Percentiles rank a stretch among this genome's conserved stretches.
Evolutionary conservation across 53 echinoderm and acorn worm species (phyloP).

Genomic region (Zoroaster sp.): DNA sequence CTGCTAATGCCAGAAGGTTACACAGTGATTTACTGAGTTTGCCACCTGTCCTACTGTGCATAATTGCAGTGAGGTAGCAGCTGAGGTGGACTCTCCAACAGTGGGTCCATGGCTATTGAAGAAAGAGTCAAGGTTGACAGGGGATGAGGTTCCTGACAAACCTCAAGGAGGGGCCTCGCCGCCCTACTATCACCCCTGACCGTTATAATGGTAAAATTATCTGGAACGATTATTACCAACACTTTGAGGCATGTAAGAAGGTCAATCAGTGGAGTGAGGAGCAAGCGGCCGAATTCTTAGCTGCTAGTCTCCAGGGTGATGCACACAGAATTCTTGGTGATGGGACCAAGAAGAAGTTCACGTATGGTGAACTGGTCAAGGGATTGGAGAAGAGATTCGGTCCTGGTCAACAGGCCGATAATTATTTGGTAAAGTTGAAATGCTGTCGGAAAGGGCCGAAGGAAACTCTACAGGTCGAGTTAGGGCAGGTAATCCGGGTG

Average conservation of each 20-base stretch:
- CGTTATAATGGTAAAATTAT: slow-evolving; percentile 17
- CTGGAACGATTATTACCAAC: not conserved
- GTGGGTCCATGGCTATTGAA: not conserved
- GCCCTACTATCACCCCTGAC: slow-evolving; percentile 4
- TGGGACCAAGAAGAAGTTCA: not conserved
- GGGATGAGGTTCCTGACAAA: not conserved
- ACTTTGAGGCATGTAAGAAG: not conserved
- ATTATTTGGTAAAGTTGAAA: not conserved
- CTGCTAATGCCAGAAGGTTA: too few species aligned
- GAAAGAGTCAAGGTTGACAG: not conserved
- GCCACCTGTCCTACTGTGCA: not conserved
- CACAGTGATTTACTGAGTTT: too few species aligned
- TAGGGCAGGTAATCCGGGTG: not conserved
- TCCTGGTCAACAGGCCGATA: not conserved
- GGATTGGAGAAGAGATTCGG: not conserved
- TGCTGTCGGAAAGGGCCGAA: not conserved
- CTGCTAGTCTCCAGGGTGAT: slow-evolving; percentile 19
- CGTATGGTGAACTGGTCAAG: not conserved
- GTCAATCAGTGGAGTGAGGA: slow-evolving; percentile 31
- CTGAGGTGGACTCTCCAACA: not conserved
- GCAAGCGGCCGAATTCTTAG: too few species aligned
- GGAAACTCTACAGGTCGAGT: slow-evolving; percentile 5
- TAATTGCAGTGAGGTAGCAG: not conserved
- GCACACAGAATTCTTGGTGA: slow-evolving; percentile 3
- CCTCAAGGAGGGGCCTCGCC: not conserved